These are phyloP conservation scores for Stenodera caucasica DNA, from an alignment of 2,888 invertebrate genomes.

Conservation along the genomic window DNA sequence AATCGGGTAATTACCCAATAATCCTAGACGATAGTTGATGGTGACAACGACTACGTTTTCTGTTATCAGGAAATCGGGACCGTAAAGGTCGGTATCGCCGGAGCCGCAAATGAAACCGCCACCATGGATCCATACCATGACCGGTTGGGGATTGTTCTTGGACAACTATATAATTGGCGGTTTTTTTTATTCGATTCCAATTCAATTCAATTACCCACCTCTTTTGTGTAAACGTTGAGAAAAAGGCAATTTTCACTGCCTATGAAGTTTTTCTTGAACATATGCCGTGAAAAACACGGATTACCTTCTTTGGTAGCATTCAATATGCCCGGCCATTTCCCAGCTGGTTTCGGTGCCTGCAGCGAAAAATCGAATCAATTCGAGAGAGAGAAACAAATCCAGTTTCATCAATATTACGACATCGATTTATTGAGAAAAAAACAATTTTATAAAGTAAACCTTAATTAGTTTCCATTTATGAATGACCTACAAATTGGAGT, in stretches of 20 bases:
- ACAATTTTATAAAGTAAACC: no score
- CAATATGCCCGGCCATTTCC: constrained; percentile 28
- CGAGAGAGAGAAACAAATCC: neutral
- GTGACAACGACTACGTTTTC: constrained; percentile 50
- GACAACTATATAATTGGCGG: constrained; percentile 23
- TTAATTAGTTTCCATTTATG: no score
- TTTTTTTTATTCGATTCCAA: neutral
- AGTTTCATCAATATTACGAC: no score
- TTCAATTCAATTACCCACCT: constrained; percentile 12
- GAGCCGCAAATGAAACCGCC: constrained; percentile 51
- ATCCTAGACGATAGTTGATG: constrained; percentile 51
- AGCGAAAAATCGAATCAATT: neutral
- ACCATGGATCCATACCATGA: constrained; percentile 55
- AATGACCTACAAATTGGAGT: no score
- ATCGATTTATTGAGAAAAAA: no score
- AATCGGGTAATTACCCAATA: constrained; percentile 43
- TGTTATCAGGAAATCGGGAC: constrained; percentile 49
- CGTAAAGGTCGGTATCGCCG: constrained; percentile 44
- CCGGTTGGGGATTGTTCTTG: constrained; percentile 40
- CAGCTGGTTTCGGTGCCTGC: constrained; percentile 27
- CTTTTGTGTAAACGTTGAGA: constrained; percentile 32
- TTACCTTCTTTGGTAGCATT: constrained; percentile 27
- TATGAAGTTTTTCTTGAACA: constrained; percentile 13
- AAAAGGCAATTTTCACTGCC: constrained; percentile 33
- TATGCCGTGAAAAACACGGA: constrained; percentile 18